Evolutionary conservation across 35 echinoderm and acorn worm genomes (phyloP).

Genomic region (Anneissia japonica): DNA sequence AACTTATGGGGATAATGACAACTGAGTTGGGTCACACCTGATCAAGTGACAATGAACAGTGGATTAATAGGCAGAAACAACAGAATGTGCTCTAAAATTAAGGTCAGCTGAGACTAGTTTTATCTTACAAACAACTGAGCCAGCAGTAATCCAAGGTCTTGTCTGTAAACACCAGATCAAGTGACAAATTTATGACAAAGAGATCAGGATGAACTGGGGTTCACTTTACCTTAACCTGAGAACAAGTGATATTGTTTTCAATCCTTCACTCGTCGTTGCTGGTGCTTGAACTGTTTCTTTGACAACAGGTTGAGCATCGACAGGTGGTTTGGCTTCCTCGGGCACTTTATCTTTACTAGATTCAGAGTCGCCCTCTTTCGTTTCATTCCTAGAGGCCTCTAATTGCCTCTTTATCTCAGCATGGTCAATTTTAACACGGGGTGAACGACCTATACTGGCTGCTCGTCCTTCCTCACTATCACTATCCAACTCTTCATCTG

Average conservation of each 20-base stretch:
- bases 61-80: too few species aligned
- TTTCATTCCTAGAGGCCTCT: not conserved
- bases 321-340: not conserved
- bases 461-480: slow-evolving; percentile 63
- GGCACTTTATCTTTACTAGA: not conserved
- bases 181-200: too few species aligned
- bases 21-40: too few species aligned
- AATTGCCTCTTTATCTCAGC: slow-evolving; percentile 33
- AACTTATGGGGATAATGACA: too few species aligned
- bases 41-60: too few species aligned
- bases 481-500: slow-evolving; percentile 87
- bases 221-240: not conserved
- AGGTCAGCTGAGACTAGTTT: too few species aligned
- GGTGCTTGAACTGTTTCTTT: not conserved
- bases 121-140: too few species aligned
- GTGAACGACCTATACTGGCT: slow-evolving; percentile 81
- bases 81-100: too few species aligned
- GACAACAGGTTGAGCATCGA: not conserved
- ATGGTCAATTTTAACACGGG: slow-evolving; percentile 35
- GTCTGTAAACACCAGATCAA: too few species aligned
- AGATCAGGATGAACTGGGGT: too few species aligned
- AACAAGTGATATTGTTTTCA: not conserved
- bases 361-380: not conserved
- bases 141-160: too few species aligned
- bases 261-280: not conserved